Conservation (phyloP, 1,140 invertebrate species). For the Aphis craccivora region DNA sequence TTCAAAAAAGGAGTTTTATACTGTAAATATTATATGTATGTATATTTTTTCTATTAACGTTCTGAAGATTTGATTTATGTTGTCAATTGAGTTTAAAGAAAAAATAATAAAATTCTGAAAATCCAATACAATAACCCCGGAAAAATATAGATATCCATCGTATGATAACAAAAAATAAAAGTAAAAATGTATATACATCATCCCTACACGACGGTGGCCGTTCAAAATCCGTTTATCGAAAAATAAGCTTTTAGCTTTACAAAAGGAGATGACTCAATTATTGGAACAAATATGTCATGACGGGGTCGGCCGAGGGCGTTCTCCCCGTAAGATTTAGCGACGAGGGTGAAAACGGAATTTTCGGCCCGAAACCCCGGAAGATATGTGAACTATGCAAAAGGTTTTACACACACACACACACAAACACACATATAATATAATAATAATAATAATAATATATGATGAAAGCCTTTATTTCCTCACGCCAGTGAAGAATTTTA, state of each 20-base stretch:
- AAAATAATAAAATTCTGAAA: conserved; percentile 35
- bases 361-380: conserved; percentile 31
- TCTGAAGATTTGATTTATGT: conserved; percentile 50
- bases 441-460: conserved; percentile 38
- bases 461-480: conserved; percentile 29
- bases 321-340: conserved; percentile 44
- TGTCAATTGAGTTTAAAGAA: conserved; percentile 42
- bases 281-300: conserved; percentile 51
- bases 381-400: conserved; percentile 58
- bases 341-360: conserved; percentile 49
- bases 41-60: conserved; percentile 45
- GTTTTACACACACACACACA: neutral
- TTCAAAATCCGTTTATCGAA: conserved; percentile 57
- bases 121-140: conserved; percentile 41
- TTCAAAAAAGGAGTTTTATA: conserved; percentile 15
- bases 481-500: conserved; percentile 34
- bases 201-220: conserved; percentile 45
- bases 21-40: neutral
- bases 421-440: neutral
- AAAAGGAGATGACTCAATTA: conserved; percentile 58
- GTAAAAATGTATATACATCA: conserved; percentile 34
- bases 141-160: conserved; percentile 11
- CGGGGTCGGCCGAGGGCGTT: conserved; percentile 46
- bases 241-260: conserved; percentile 58
- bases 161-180: conserved; percentile 34